phyloP scores from a whole-genome alignment of 2,888 invertebrate species.

The Platypus cylindrus region DNA sequence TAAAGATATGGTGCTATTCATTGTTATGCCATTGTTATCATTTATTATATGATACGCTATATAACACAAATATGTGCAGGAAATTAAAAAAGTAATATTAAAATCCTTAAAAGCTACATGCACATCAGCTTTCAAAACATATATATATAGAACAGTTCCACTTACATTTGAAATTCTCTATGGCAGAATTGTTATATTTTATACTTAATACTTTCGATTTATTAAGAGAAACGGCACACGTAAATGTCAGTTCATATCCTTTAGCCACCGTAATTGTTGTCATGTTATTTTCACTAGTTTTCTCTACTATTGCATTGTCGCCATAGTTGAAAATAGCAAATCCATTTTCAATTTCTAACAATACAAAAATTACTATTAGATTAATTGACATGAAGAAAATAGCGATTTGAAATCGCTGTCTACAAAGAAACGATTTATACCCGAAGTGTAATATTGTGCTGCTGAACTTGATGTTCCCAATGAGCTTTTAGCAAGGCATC shows the following conservation, averaged over 20 bases:
- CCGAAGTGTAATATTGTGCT: constrained; percentile 21
- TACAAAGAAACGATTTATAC: constrained; percentile 17
- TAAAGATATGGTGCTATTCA: constrained; percentile 6
- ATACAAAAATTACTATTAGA: too few relatives aligned
- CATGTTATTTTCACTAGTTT: background rate
- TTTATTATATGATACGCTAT: constrained; percentile 8
- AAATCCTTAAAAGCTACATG: constrained; percentile 8
- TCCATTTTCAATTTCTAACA: constrained; percentile 37
- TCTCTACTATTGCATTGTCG: constrained; percentile 18
- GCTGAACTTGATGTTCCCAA: constrained; percentile 24
- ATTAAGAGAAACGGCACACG: constrained; percentile 12
- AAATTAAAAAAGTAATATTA: background rate
- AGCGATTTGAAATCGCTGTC: too few relatives aligned
- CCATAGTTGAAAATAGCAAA: constrained; percentile 36
- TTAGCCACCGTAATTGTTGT: constrained; percentile 7
- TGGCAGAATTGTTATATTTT: too few relatives aligned
- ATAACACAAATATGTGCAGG: constrained; percentile 1
- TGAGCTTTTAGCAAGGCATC: constrained; percentile 35
- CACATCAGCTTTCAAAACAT: too few relatives aligned
- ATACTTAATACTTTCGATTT: constrained; percentile 9
- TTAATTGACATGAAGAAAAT: too few relatives aligned
- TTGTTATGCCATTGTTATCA: constrained; percentile 5
- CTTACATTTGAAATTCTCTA: too few relatives aligned
- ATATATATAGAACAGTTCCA: too few relatives aligned
- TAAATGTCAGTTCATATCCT: constrained; percentile 9